Evolutionary conservation across 2,113 vertebrate genomes (phyloP), one percentile per base, ranked within the genome.

Genomic region (Rhea pennata): DNA sequence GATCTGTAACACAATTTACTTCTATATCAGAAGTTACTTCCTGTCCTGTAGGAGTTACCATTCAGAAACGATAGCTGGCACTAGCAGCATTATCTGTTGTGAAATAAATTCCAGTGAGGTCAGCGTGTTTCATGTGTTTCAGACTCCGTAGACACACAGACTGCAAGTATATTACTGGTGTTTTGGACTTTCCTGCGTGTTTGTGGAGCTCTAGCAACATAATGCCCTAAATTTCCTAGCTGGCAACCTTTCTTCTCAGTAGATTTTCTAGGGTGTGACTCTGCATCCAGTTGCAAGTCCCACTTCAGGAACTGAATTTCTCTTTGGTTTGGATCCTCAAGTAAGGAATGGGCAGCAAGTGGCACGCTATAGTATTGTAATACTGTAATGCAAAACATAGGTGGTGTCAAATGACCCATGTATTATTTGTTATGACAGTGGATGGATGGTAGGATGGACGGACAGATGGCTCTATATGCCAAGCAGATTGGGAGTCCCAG

Each of bases 361-460:
- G 8, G 14, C 22, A 50, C 1, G 44, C 39, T 19, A 29, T 65
- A 26, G 13, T 66, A 9, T 64, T 51, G 6, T 59, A 50, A 69
- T 1, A 20, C 24, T 31, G 46, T 33, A 65, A 12, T n/a, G 39
- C 8, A 46, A 86, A 84, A 54, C 9, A 6, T 3, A 0, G 3
- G 51, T 72, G 17, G 8, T 26, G 15, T n/a, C 20, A 75, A 20
- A 39, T 54, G 50, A 74, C 17, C 16, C 8, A 31, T 22, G 17
- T 0, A 1, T 59, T 61, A 10, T 26, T 21, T 33, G 8, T 26
- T 62, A 77, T 50, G 69, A 76, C 6, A 13, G 0, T 1, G 21
- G 5, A 23, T 82, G 61, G 27, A 44, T 61, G 44, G 56, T 42
- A 36, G 56, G 33, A 36, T 36, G 36, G 36, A 36, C 36, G 36